A percentile compares a stretch with the other conserved stretches of the same genome.
phyloP scores from a whole-genome alignment of 35 echinoderm and acorn worm species.

The Apostichopus californicus region DNA sequence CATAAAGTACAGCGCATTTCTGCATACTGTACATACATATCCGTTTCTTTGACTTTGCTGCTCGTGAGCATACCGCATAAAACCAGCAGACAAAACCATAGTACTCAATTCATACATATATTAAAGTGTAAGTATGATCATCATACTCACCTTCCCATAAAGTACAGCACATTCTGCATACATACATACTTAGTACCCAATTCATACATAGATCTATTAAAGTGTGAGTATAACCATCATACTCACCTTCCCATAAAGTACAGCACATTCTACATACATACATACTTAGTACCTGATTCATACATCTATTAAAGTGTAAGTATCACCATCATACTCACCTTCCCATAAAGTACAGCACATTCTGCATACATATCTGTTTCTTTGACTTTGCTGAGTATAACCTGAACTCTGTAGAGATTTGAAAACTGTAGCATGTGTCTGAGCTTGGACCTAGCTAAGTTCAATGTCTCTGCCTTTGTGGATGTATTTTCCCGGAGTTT shows the following conservation, averaged over 20 bases:
- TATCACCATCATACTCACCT: slow-evolving; percentile 54
- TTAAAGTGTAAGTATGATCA: too few species aligned
- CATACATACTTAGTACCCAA: slow-evolving; percentile 16
- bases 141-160: slow-evolving; percentile 85
- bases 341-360: slow-evolving; percentile 96
- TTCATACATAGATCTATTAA: not conserved
- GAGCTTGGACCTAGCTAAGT: slow-evolving; percentile 91
- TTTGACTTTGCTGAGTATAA: slow-evolving; percentile 94
- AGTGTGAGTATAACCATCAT: not conserved
- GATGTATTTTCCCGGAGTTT: slow-evolving; percentile 61
- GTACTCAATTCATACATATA: not conserved
- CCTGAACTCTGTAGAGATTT: slow-evolving; percentile 83
- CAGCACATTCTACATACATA: slow-evolving; percentile 98
- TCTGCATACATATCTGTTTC: slow-evolving; percentile 99
- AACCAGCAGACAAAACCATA: not conserved
- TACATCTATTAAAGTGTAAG: too few species aligned
- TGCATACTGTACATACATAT: slow-evolving; percentile 77
- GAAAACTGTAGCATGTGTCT: slow-evolving; percentile 93
- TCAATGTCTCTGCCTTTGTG: slow-evolving; percentile 9
- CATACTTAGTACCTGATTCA: not conserved
- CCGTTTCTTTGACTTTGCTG: too few species aligned
- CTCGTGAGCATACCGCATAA: too few species aligned
- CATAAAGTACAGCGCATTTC: slow-evolving; percentile 44
- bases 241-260: slow-evolving; percentile 93
- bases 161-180: slow-evolving; percentile 95